Percentiles rank a stretch among this genome's conserved stretches.
Evolutionary conservation across 1,140 invertebrate species (phyloP).

Genomic region (Rhizoglyphus robini): DNA sequence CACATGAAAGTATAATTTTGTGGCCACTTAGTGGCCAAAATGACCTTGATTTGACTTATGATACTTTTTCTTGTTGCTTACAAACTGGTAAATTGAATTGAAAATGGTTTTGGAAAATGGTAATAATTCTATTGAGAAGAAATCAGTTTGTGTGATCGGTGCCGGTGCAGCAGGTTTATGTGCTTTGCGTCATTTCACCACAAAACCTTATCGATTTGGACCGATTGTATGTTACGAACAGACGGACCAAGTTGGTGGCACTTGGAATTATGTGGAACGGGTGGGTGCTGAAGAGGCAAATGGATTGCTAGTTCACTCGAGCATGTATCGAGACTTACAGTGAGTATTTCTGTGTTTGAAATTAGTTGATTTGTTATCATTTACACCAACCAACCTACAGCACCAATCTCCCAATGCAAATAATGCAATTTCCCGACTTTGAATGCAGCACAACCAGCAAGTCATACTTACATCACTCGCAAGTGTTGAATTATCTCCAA

Average conservation of each 20-base stretch:
- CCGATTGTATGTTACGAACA: slow-evolving; percentile 52
- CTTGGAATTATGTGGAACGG: slow-evolving; percentile 64
- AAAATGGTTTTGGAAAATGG: no score
- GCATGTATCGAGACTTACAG: slow-evolving; percentile 71
- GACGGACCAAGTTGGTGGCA: slow-evolving; percentile 59
- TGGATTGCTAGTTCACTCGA: slow-evolving; percentile 66
- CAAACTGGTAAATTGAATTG: no score
- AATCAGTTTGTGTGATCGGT: slow-evolving; percentile 53
- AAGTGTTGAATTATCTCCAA: slow-evolving; percentile 66
- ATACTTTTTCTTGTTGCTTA: no score
- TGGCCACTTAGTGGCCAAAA: no score
- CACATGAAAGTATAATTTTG: no score
- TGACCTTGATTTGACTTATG: no score
- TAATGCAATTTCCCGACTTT: slow-evolving; percentile 73
- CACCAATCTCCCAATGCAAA: slow-evolving; percentile 75
- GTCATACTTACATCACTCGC: slow-evolving; percentile 62
- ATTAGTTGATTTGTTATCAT: background rate
- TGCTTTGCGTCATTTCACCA: slow-evolving; percentile 44
- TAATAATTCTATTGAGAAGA: no score
- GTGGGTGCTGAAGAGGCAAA: slow-evolving; percentile 45
- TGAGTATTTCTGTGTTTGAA: slow-evolving; percentile 33
- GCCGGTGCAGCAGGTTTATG: slow-evolving; percentile 61
- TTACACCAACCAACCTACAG: slow-evolving; percentile 36
- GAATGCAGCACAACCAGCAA: slow-evolving; percentile 46
- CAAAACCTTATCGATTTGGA: slow-evolving; percentile 31